Base-by-base conservation (phyloP, 2,888 invertebrate species). In the Plusia festucae region DNA sequence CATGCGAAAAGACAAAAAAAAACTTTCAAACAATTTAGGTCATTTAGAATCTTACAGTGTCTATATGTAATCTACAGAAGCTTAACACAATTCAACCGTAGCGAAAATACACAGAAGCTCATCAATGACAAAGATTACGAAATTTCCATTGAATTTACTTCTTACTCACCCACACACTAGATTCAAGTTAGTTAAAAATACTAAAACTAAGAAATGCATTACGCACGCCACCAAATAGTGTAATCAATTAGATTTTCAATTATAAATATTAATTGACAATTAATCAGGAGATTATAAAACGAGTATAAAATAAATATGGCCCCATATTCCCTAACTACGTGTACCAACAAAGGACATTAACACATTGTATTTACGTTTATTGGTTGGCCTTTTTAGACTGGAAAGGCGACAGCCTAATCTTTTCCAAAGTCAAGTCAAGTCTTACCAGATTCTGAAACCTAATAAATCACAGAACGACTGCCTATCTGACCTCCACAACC, bases 81-180 rank as follows among this genome's bases (percentile, higher is more conserved):
- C 18, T 18, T 20, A 49, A 18, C 46, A 9, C 46, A 49, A 49
- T 20, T 49, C 18, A 49, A 49, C 46, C 46, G 5, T 49, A 49
- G 1, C 46, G 40, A 40, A 49, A 49, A 20, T 11, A 20, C 18
- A 20, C 46, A 20, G 9, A 11, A 49, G 20, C 20, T 49, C 20
- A 49, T 49, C 20, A 49, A 49, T 20, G 46, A 49, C 11, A 49
- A 18, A 57, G 46, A 73, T 62, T 53, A 73, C 11, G 46, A 24
- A 9, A 22, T 8, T 2, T 2, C 30, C 51, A 67, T 51, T 16
- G 9, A 18, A 16, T 52, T 61, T 67, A 73, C 68, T 78, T 24
- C 61, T 60, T 30, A 57, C 82, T 82, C n/a, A 84, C 85, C 84
- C 70, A 34, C 53, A 34, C 20, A 72, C 82, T 2, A 56, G 8